These are phyloP conservation scores for Ectemnius continuus DNA, from an alignment of 2,888 invertebrate species.

Conservation along the genomic window DNA sequence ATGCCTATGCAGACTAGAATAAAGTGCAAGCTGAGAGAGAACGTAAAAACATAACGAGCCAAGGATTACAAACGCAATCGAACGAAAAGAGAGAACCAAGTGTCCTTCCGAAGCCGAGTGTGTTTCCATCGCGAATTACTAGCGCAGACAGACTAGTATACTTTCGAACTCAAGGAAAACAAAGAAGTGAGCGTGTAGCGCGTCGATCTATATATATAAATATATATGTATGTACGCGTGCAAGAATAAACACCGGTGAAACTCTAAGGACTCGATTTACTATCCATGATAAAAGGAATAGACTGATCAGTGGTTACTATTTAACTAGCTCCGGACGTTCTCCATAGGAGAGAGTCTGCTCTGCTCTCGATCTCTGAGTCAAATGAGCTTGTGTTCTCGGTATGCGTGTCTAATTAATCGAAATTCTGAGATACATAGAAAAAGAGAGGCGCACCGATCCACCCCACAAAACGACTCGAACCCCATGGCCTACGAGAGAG, in stretches of 20 bases:
- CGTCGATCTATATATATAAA: too few species aligned
- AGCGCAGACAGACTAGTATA: not conserved
- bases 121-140: not conserved
- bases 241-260: too few species aligned
- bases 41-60: slow-evolving; percentile 30
- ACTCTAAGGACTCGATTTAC: too few species aligned
- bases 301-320: slow-evolving; percentile 13
- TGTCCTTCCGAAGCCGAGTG: not conserved
- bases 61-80: slow-evolving; percentile 12
- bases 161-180: too few species aligned
- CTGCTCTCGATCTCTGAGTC: not conserved
- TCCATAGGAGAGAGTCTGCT: not conserved
- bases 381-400: slow-evolving; percentile 25
- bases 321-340: slow-evolving; percentile 6
- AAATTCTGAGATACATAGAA: not conserved
- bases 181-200: too few species aligned
- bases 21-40: slow-evolving; percentile 28
- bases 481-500: slow-evolving; percentile 71
- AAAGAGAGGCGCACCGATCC: slow-evolving; percentile 76
- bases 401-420: slow-evolving; percentile 8
- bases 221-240: too few species aligned
- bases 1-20: slow-evolving; percentile 23
- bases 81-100: slow-evolving; percentile 22
- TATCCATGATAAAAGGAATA: too few species aligned
- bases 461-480: slow-evolving; percentile 62